Base-by-base conservation (phyloP, 2,113 vertebrate genomes). In the Natator depressus region DNA sequence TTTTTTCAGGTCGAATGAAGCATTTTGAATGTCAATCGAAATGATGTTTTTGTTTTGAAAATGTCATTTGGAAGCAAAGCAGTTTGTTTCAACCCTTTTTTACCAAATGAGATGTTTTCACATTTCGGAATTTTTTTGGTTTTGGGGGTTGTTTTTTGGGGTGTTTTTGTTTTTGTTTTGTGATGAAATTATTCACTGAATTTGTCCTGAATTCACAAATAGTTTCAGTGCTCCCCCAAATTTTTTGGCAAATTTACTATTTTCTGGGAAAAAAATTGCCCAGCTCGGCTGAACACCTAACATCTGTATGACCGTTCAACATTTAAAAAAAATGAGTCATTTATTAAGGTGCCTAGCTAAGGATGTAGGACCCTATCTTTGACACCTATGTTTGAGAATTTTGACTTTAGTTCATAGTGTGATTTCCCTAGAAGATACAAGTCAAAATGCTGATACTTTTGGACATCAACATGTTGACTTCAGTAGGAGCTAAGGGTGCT, bases 401-500 rank as follows among this genome's bases (percentile, higher is more conserved):
- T 0, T 0, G 10, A 6, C 1, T 84, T 85, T 47, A 55, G 22
- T n/a, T 87, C n/a, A 3, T 12, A 19, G 8, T 2, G 6, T 9
- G 8, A 38, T 47, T 25, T 94, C 50, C 72, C 38, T 81, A 84
- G 8, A 84, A 76, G 35, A 29, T 8, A 8, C 7, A 65, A 49
- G 5, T 46, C 72, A 25, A 76, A 42, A 46, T 25, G 24, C 6
- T 76, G 38, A 76, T 76, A 46, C 38, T 76, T 46, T 76, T 6
- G 46, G 11, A 75, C 69, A 75, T 46, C 38, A 42, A 25, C 72
- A 13, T 24, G 72, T 46, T 46, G 2, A 10, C 12, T 84, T 90
- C 16, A 25, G 1, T 0, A 55, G 53, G 16, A 55, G 38, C 1
- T 65, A 50, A 54, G 76, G n/a, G 12, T 76, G 80, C 75, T 88